Evolutionary conservation across 2,888 invertebrate species (phyloP).

Genomic region (Acholoe squamosa): DNA sequence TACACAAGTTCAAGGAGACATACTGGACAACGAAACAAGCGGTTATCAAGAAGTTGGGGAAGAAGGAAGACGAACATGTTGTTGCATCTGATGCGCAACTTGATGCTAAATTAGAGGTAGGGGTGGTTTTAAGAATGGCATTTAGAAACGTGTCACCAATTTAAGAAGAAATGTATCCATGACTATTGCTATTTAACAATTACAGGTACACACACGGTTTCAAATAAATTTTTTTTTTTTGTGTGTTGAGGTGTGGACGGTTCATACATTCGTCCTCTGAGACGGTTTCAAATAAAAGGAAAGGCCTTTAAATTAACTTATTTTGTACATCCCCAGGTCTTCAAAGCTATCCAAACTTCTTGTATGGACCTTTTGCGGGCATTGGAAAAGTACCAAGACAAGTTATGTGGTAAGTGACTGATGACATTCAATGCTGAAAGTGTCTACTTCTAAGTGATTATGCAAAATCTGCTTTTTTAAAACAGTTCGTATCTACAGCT

Average conservation of each 20-base stretch:
- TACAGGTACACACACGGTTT: too few species aligned
- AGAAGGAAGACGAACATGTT: constrained; percentile 98
- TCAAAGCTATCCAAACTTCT: constrained; percentile 91
- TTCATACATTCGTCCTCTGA: too few species aligned
- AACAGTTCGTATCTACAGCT: too few species aligned
- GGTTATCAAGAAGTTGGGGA: constrained; percentile 94
- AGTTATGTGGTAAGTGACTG: constrained; percentile 90
- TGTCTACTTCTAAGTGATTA: neutral
- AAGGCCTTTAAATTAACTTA: too few species aligned
- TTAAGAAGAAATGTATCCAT: too few species aligned
- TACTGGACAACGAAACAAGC: constrained; percentile 99
- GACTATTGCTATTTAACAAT: too few species aligned
- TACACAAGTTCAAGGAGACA: constrained; percentile 87
- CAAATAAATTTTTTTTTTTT: too few species aligned
- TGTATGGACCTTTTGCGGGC: constrained; percentile 93
- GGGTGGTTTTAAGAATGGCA: neutral
- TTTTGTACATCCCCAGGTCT: constrained; percentile 76
- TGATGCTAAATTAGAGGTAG: constrained; percentile 94
- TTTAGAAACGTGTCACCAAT: neutral
- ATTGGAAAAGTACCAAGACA: constrained; percentile 96
- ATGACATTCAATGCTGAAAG: too few species aligned
- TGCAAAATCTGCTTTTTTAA: neutral
- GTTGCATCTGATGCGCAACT: constrained; percentile 97
- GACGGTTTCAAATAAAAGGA: too few species aligned
- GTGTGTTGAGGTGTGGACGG: too few species aligned